Percentiles rank a stretch among this genome's conserved stretches.
Evolutionary conservation across 1,140 invertebrate species (phyloP).

Genomic region (Cydia splendana): DNA sequence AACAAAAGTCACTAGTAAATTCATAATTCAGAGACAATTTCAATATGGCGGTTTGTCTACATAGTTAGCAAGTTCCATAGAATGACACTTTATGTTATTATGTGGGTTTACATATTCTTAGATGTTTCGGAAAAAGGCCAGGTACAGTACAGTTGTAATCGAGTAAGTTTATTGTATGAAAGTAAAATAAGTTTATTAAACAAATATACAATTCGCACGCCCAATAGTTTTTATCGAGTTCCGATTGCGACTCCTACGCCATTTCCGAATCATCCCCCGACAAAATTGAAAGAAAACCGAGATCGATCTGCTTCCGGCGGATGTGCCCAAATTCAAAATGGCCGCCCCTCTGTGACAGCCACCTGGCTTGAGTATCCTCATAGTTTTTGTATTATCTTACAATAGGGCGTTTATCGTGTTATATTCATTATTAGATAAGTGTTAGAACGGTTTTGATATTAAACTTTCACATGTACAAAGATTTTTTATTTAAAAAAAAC

Average conservation of each 20-base stretch:
- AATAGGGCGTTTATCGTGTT: conserved; percentile 1
- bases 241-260: conserved; percentile 33
- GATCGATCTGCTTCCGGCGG: conserved; percentile 43
- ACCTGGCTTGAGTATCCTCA: conserved; percentile 9
- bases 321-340: conserved; percentile 42
- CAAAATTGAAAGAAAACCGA: conserved; percentile 34
- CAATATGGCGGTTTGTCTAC: too few species aligned
- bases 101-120: too few species aligned
- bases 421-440: background rate
- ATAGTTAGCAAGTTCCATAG: too few species aligned
- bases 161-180: too few species aligned
- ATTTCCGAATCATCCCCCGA: conserved; percentile 32
- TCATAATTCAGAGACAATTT: too few species aligned
- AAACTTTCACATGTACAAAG: background rate
- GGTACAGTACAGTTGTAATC: too few species aligned
- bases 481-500: too few species aligned
- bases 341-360: conserved; percentile 41
- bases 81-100: too few species aligned
- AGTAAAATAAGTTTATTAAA: background rate
- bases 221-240: conserved; percentile 27
- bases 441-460: background rate
- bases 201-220: conserved; percentile 22
- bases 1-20: too few species aligned
- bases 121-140: too few species aligned
- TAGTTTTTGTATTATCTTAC: conserved; percentile 23